Evolutionary conservation across 2,888 invertebrate genomes (phyloP).

Genomic region (Podabrus alpinus): DNA sequence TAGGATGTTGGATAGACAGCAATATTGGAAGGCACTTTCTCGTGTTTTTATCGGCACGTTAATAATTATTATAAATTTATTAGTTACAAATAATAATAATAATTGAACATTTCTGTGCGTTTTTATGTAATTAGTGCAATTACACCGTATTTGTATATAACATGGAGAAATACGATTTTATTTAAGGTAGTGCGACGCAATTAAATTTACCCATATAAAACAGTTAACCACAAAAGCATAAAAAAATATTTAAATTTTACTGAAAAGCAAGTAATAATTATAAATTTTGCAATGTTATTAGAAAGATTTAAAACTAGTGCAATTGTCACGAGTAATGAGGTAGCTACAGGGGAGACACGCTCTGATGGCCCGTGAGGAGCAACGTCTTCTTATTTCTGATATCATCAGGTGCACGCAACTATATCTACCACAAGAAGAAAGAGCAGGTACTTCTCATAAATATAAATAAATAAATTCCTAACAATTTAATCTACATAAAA

Average conservation of each 20-base stretch:
- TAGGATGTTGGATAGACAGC: neutral
- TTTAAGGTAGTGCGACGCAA: neutral
- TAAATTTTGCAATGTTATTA: conserved; percentile 17
- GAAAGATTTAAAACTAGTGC: conserved; percentile 37
- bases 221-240: neutral
- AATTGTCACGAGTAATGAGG: conserved; percentile 54
- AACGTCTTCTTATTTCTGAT: conserved; percentile 46
- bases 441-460: conserved; percentile 5
- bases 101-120: no score
- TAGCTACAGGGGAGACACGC: conserved; percentile 50
- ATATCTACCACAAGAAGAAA: conserved; percentile 31
- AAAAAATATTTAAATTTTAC: neutral
- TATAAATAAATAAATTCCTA: conserved; percentile 5
- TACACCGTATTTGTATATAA: neutral
- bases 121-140: neutral
- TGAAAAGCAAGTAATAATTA: neutral
- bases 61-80: no score
- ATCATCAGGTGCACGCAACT: conserved; percentile 43
- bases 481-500: conserved; percentile 15
- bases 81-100: neutral
- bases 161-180: neutral
- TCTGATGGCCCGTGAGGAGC: conserved; percentile 50
- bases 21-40: neutral
- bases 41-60: neutral
- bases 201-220: neutral